A percentile compares a stretch with the other conserved stretches of the same genome.
phyloP scores from a whole-genome alignment of 2,113 vertebrate species.

The Syngnathus scovelli region DNA sequence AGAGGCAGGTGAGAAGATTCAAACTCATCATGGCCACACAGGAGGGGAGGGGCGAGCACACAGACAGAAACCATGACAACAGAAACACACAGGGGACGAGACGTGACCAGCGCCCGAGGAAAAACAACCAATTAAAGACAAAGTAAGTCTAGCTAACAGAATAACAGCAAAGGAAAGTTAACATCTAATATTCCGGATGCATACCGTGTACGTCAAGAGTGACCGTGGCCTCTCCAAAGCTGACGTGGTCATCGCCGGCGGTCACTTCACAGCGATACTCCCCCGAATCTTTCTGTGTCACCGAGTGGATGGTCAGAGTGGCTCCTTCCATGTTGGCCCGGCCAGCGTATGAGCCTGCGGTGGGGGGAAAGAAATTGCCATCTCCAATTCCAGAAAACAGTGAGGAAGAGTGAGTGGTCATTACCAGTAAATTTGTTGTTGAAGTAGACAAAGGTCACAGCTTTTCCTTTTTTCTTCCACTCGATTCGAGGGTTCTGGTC shows the following conservation, averaged over 20 bases:
- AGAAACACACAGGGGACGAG: no score
- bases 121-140: no score
- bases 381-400: background rate
- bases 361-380: background rate
- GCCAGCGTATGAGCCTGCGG: conserved; percentile 71
- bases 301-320: conserved; percentile 81
- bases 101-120: no score
- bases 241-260: conserved; percentile 72
- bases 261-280: conserved; percentile 91
- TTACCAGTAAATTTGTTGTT: conserved; percentile 73
- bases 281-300: conserved; percentile 84
- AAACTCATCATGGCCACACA: no score
- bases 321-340: conserved; percentile 82
- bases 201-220: conserved; percentile 82
- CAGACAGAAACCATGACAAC: no score
- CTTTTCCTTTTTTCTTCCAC: conserved; percentile 85
- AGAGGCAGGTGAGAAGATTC: no score
- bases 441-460: conserved; percentile 84
- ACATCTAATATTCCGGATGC: background rate
- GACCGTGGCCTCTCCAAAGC: conserved; percentile 77
- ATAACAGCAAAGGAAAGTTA: no score
- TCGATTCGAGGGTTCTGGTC: conserved; percentile 77
- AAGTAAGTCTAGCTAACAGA: no score
- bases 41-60: no score
- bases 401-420: conserved; percentile 1